Base-by-base conservation (phyloP, 2,797 vertebrate species). In the Gymnoscopelus microlampas region DNA sequence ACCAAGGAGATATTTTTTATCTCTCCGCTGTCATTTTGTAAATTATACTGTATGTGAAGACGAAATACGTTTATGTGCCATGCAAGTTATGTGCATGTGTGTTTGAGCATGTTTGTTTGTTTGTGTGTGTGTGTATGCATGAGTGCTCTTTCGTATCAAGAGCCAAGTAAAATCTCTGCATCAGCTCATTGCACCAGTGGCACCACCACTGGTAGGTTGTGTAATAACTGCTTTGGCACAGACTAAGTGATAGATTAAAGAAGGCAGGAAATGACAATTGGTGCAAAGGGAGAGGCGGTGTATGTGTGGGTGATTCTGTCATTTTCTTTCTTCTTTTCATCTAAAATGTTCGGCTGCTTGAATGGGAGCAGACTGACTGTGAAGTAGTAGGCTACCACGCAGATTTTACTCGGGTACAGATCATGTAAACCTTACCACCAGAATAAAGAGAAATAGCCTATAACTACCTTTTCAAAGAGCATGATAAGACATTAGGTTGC, bases 211-310 rank as follows among this genome's bases (percentile, higher is more conserved):
- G 55, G 56, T 24, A 63, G 68, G 77, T 53, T 70, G 73, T 29
- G 70, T 57, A 70, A 61, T 63, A 73, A 83, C 70, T 23, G 68
- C 60, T 48, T 55, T 63, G 68, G 63, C 73, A 53, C 2, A 10
- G 60, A 56, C 63, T 19, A 54, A 73, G 71, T 51, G 62, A 66
- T 57, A 71, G 72, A 62, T 44, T 63, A 63, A 19, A 60, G 53
- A 53, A 71, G 68, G 47, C 63, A 59, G 82, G 81, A 88, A 81
- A 74, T 68, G 26, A 55, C 9, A 39, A 80, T 71, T 47, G 71
- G 19, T 56, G 66, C 32, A 71, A 15, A 64, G 32, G 55, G 53
- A 47, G 49, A 44, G 57, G 51, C 19, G 49, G 5, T 57, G 55
- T 57, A 14, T 32, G 55, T 57, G 55, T 57, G 24, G 4, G 56